Evolutionary conservation across 2,888 invertebrate species (phyloP).

Genomic region (Fabriciana adippe): DNA sequence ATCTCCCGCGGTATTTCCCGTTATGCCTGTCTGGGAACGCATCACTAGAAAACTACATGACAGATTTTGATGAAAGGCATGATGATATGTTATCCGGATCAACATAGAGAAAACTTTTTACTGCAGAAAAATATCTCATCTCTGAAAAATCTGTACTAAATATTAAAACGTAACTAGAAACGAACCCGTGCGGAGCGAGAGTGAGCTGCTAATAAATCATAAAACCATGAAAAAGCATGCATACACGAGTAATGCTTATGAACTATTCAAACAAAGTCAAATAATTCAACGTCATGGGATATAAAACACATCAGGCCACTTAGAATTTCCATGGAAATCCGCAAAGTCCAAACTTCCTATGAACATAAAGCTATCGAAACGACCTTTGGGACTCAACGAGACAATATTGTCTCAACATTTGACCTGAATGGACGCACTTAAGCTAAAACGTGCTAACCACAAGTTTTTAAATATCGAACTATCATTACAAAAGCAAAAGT

Average conservation of each 20-base stretch:
- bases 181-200: too few relatives aligned
- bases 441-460: background rate
- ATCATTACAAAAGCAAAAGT: background rate
- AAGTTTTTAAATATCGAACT: background rate
- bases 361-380: slow-evolving; percentile 30
- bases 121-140: too few relatives aligned
- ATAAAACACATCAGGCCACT: slow-evolving; percentile 21
- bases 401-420: slow-evolving; percentile 33
- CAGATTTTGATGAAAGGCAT: too few relatives aligned
- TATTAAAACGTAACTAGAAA: too few relatives aligned
- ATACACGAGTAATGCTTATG: background rate
- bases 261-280: slow-evolving; percentile 20
- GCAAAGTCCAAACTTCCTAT: slow-evolving; percentile 25
- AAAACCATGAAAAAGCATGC: background rate
- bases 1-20: too few relatives aligned
- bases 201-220: background rate
- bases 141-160: too few relatives aligned
- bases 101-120: too few relatives aligned
- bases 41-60: too few relatives aligned
- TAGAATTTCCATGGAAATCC: slow-evolving; percentile 26
- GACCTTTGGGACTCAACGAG: slow-evolving; percentile 28
- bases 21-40: too few relatives aligned
- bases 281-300: slow-evolving; percentile 17
- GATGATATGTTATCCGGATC: too few relatives aligned
- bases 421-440: slow-evolving; percentile 16